Base-by-base conservation (phyloP, 1,140 invertebrate genomes). In the Drosophila albomicans region DNA sequence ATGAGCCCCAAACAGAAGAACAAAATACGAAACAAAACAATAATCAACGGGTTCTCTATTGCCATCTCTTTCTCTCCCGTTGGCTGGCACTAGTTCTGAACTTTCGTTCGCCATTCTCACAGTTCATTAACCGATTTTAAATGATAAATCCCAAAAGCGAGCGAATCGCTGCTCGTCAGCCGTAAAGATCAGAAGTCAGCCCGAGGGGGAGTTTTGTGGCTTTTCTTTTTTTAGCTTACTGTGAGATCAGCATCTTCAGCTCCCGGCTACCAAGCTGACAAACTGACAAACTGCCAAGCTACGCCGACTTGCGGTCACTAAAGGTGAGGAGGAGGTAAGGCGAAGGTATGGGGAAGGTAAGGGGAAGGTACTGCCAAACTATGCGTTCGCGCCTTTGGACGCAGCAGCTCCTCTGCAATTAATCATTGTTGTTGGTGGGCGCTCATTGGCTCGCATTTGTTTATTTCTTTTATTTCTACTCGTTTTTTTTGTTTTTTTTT, bases 121-220 rank as follows among this genome's bases (percentile, higher is more conserved):
- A 77, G 82, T 86, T 86, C 82, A 67, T 81, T 86, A 80, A 79
- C 85, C 82, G 82, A 86, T 86, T 86, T 86, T 81, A 73, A 80
- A 82, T 80, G 78, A 81, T 79, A 64, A 69, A 59, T 45, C 7
- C 62, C 8, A n/a, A 49, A 10, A 20, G 3, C 30, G 15, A 48
- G n/a, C 3, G 28, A 35, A n/a, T 20, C 13, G 20, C 15, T 41
- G 35, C 35, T 38, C 54, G 5, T 56, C 30, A 43, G 16, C 15
- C 15, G 43, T 32, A 38, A 64, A 71, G 59, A 48, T 64, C 68
- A 51, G 8, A 49, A 54, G 68, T 45, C 63, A 52, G 70, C 70
- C 56, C 28, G 35, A 7, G 10, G 52, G 56, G 8, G 28, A 41
- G 63, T 65, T 49, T 48, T 41, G 41, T 15, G 51, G 68, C 30